A percentile compares a stretch with the other conserved stretches of the same genome.
Conservation (phyloP, 2,113 vertebrate genomes). For the Chloropsis cyanopogon region DNA sequence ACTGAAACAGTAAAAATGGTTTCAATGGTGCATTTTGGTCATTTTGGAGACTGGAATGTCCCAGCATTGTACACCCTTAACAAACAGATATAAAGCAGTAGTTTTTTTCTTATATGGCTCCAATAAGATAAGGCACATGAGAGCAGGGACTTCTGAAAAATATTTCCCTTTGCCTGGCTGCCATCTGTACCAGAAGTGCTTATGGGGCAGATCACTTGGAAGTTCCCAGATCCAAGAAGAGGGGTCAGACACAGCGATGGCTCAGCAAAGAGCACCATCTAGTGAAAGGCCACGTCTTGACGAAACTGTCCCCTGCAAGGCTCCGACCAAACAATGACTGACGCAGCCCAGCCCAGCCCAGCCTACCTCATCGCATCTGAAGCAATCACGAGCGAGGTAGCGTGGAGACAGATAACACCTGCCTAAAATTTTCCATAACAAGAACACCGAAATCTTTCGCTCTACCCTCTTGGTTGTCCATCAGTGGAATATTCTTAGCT, state of each 20-base stretch:
- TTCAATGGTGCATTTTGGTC: not conserved
- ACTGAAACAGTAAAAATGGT: not conserved
- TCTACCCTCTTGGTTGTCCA: not conserved
- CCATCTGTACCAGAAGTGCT: not conserved
- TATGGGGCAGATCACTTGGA: not conserved
- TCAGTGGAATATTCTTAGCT: not conserved
- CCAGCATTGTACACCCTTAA: not conserved
- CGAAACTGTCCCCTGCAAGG: not conserved
- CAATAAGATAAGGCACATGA: not conserved
- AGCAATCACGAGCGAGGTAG: not conserved
- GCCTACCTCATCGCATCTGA: not conserved
- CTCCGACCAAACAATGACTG: not conserved
- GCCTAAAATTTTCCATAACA: not conserved
- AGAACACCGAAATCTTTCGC: not conserved
- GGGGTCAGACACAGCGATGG: not conserved
- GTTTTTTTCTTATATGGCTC: not conserved
- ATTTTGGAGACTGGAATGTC: not conserved
- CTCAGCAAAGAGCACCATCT: conserved; percentile 62
- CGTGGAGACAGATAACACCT: not conserved
- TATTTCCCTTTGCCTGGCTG: not conserved
- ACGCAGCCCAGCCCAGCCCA: not conserved
- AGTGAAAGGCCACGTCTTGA: conserved; percentile 29
- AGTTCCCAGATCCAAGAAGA: not conserved
- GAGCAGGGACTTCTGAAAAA: not conserved
- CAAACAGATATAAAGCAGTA: not conserved